Evolutionary conservation across 2,113 vertebrate species (phyloP).

Genomic region (Silurus glanis): DNA sequence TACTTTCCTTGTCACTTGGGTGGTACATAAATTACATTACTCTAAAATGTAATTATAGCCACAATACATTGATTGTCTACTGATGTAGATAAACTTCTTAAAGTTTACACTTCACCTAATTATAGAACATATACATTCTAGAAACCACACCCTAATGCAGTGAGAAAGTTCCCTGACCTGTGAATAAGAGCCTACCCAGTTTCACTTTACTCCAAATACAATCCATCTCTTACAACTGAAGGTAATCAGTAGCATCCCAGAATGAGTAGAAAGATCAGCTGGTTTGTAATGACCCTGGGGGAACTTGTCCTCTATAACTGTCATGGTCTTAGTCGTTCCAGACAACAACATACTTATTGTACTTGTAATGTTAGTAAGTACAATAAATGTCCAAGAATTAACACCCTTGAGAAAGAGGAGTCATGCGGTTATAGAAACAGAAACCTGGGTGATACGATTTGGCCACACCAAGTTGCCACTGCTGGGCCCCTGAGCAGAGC

Average conservation of each 20-base stretch:
- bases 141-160: neutral
- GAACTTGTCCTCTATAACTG: neutral
- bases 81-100: neutral
- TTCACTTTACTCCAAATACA: neutral
- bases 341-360: neutral
- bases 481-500: too few relatives aligned
- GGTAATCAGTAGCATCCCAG: neutral
- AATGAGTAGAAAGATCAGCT: conserved; percentile 13
- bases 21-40: neutral
- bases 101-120: neutral
- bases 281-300: neutral
- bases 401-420: neutral
- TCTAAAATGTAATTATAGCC: neutral
- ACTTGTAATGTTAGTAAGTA: neutral
- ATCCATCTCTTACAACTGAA: neutral
- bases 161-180: neutral
- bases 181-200: neutral
- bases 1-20: neutral
- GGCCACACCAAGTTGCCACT: neutral
- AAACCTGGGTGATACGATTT: neutral
- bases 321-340: neutral
- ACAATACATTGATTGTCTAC: too few relatives aligned
- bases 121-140: neutral
- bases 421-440: neutral
- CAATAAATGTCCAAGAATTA: neutral